These are phyloP conservation scores for Aphaenogaster floridana DNA, from an alignment of 1,140 invertebrate species.

Conservation along the genomic window DNA sequence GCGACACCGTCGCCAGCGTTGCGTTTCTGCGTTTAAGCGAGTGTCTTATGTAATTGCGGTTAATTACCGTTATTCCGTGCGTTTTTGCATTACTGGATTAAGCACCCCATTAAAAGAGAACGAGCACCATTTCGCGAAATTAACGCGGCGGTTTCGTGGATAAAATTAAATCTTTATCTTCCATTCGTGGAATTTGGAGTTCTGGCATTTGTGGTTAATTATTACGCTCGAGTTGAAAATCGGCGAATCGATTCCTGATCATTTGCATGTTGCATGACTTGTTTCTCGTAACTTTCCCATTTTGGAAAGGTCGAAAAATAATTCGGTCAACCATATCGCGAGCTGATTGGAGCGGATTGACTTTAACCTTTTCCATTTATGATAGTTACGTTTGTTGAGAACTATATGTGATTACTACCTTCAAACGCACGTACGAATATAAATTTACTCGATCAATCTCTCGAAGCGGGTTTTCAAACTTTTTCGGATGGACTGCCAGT, in stretches of 20 bases:
- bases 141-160: not conserved
- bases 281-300: constrained; percentile 2
- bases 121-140: not conserved
- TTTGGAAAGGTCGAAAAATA: constrained; percentile 27
- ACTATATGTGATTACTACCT: not conserved
- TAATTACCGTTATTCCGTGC: constrained; percentile 50
- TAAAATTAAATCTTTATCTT: not conserved
- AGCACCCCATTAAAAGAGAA: constrained; percentile 3
- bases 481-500: not conserved
- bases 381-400: not conserved
- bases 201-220: not conserved
- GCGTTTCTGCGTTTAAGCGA: constrained; percentile 40
- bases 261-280: constrained; percentile 2
- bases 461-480: not conserved
- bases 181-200: not conserved
- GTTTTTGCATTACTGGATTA: constrained; percentile 21
- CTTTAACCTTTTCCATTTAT: constrained; percentile 20
- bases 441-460: constrained; percentile 6
- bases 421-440: constrained; percentile 14
- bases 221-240: not conserved
- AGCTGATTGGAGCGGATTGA: not conserved
- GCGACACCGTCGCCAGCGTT: not conserved
- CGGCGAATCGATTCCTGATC: not conserved
- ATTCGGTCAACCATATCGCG: not conserved
- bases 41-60: constrained; percentile 52